phyloP scores from a whole-genome alignment of 2,113 vertebrate species.

The Carollia perspicillata region DNA sequence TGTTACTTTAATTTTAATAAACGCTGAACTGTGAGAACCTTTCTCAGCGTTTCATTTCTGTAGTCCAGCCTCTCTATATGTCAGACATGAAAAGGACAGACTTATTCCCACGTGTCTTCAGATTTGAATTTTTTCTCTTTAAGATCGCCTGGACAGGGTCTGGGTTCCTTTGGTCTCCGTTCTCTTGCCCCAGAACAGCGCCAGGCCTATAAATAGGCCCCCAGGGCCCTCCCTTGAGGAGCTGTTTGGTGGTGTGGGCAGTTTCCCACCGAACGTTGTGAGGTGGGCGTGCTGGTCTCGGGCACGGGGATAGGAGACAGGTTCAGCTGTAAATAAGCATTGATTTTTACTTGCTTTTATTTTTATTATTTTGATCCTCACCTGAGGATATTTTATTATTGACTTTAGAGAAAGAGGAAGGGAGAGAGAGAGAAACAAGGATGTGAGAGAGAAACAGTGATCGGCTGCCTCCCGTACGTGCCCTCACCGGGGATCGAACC shows the following conservation, averaged over 20 bases:
- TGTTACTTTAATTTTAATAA: conserved; percentile 68
- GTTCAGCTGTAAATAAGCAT: not conserved
- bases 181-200: not conserved
- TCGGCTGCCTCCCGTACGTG: too few species aligned
- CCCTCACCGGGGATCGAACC: too few species aligned
- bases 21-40: conserved; percentile 17
- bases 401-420: too few species aligned
- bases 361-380: too few species aligned
- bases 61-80: not conserved
- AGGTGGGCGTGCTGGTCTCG: not conserved
- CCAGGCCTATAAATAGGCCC: not conserved
- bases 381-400: too few species aligned
- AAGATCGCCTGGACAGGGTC: not conserved
- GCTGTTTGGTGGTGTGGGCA: not conserved
- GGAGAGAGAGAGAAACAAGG: too few species aligned
- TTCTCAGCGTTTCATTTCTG: conserved; percentile 36
- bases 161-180: not conserved
- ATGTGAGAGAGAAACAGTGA: too few species aligned
- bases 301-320: not conserved
- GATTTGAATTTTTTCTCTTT: not conserved
- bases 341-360: not conserved
- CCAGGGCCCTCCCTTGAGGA: not conserved
- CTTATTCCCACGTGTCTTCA: not conserved
- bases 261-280: fast-evolving
- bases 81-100: not conserved